Evolutionary conservation across 1,140 invertebrate species (phyloP), one percentile per base, ranked within the genome.

Genomic region (Diabrotica virgifera): DNA sequence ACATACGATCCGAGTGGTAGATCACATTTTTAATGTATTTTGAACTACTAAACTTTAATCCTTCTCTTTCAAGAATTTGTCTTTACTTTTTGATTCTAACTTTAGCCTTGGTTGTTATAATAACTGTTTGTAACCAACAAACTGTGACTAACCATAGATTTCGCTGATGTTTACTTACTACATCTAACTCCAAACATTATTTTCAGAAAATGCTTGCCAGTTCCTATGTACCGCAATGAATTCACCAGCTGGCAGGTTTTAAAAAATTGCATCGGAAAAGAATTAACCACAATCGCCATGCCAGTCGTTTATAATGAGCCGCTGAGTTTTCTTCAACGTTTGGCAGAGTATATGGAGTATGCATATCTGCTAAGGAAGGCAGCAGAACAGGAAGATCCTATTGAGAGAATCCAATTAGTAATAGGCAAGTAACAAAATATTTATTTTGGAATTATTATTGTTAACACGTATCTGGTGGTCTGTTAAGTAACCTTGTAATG

Each of bases 301-400:
- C 96, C 96, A 36, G 93, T 98, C 50, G 89, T 94, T 56, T 96
- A 98, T 80, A 98, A 98, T 80, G 96, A 99, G 81, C 96, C 96
- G 0, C 81, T 98, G 40, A 95, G 92, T 71, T 98, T 98, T 79
- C 85, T 98, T 6, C 95, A 98, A 83, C 84, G 96, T 66, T 89
- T 98, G 76, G 87, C 94, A 11, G 96, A 98, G 82, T 95, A 96
- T 76, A 89, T 98, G 87, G 95, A 98, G 80, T 98, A 98, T 76
- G 87, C 90, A 5, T 84, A 92, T 73, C 81, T 98, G n/a, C 81
- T 99, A 6, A 85, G 89, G 52, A 84, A 87, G 70, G 94, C 93
- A 6, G 83, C 90, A 0, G 81, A 88, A 46, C 86, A 90, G 72
- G 83, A 87, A 36, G 89, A 93, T 77, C 91, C 94, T 9, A 80